A percentile compares a stretch with the other conserved stretches of the same genome.
Evolutionary conservation across 1,140 invertebrate genomes (phyloP).

Genomic region (Aphelenchoides fujianensis): DNA sequence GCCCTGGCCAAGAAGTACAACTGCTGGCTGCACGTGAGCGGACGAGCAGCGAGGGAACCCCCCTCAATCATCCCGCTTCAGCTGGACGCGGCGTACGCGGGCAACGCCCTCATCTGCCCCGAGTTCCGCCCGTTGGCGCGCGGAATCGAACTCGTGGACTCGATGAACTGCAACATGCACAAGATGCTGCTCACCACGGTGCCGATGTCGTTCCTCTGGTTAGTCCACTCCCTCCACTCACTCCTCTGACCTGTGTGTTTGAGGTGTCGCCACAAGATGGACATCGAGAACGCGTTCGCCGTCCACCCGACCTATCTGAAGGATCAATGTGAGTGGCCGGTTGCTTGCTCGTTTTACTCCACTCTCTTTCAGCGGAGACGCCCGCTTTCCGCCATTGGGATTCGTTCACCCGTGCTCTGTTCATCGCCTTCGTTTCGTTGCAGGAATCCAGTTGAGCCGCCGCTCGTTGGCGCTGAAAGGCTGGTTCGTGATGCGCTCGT

Average conservation of each 20-base stretch:
- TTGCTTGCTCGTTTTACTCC: too few relatives aligned
- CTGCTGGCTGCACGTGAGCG: constrained; percentile 3
- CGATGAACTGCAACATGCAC: constrained; percentile 13
- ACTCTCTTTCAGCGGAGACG: background rate
- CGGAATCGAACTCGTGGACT: constrained; percentile 11
- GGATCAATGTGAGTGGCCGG: background rate
- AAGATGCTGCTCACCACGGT: background rate
- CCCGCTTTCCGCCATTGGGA: constrained; percentile 14
- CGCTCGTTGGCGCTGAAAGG: background rate
- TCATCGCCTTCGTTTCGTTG: too few relatives aligned
- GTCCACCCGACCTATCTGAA: constrained; percentile 17
- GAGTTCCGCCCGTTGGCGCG: constrained; percentile 3
- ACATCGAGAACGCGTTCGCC: background rate
- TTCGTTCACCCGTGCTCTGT: too few relatives aligned
- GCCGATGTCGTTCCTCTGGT: constrained; percentile 8
- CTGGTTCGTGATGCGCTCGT: constrained; percentile 8
- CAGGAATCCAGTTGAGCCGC: constrained; percentile 12
- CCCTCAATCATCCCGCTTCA: background rate
- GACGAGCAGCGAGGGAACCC: background rate
- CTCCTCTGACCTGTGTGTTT: background rate
- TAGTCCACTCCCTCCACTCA: background rate
- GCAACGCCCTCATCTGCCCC: constrained; percentile 1
- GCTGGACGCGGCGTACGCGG: constrained; percentile 15
- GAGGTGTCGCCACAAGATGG: background rate
- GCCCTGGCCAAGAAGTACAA: constrained; percentile 6